Conservation (phyloP, 2,797 vertebrate species). For the Cryptoprocta ferox region DNA sequence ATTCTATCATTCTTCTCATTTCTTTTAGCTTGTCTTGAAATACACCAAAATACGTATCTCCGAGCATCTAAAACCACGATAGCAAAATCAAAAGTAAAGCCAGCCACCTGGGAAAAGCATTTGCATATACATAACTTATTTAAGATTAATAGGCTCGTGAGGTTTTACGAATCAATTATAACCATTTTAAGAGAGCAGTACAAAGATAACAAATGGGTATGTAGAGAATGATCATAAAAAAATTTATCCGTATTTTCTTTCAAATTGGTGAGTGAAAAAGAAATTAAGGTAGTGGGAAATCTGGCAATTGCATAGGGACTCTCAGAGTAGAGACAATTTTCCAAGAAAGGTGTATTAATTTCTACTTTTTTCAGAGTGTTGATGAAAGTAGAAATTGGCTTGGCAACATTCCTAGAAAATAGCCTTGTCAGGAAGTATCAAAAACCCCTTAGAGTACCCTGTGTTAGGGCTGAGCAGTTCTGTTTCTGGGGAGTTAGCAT, state of each 20-base stretch:
- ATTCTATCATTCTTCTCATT: background rate
- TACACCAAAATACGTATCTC: background rate
- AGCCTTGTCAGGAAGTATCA: background rate
- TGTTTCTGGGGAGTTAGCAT: background rate
- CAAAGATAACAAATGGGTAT: background rate
- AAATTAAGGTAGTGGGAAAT: background rate
- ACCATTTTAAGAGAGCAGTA: background rate
- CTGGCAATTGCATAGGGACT: background rate
- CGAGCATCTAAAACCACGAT: background rate
- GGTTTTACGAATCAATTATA: background rate
- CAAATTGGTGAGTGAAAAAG: background rate
- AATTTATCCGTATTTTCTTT: background rate
- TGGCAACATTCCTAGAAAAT: background rate
- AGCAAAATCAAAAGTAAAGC: background rate
- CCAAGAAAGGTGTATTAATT: background rate
- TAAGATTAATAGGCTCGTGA: background rate
- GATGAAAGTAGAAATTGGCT: background rate
- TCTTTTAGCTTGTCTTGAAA: background rate
- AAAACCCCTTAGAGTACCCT: background rate
- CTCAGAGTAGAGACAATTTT: background rate
- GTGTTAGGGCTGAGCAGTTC: background rate
- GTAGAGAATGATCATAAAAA: background rate
- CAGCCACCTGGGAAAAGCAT: background rate
- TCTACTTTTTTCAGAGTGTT: background rate
- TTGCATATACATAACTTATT: background rate